These are phyloP conservation scores for Papilio glaucus DNA, from an alignment of 1,140 invertebrate species.

Conservation along the genomic window DNA sequence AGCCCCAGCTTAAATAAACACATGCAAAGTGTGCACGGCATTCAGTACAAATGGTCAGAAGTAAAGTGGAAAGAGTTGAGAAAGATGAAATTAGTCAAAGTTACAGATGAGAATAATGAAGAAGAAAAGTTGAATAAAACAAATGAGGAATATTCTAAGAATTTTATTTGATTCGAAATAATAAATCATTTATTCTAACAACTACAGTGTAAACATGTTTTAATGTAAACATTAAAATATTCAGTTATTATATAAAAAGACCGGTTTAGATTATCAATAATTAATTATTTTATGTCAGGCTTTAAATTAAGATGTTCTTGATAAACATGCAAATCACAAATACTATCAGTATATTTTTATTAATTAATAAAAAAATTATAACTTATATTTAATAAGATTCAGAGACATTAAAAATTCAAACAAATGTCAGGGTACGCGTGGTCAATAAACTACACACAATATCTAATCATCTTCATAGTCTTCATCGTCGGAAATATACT, in stretches of 20 bases:
- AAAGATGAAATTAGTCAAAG: conserved; percentile 40
- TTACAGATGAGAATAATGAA: conserved; percentile 40
- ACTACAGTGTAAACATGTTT: conserved; percentile 28
- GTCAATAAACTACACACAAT: conserved; percentile 38
- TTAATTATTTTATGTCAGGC: conserved; percentile 1
- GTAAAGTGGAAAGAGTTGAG: conserved; percentile 55
- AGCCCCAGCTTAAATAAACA: conserved; percentile 80
- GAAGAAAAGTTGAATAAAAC: conserved; percentile 44
- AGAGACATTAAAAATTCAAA: conserved; percentile 25
- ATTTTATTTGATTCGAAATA: conserved; percentile 47
- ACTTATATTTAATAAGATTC: conserved; percentile 34
- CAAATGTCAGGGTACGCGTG: neutral
- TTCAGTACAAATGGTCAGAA: conserved; percentile 73
- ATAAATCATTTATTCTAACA: conserved; percentile 26
- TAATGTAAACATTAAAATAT: conserved; percentile 21
- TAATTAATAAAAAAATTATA: conserved; percentile 22
- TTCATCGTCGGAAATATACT: conserved; percentile 81
- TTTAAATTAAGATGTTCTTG: conserved; percentile 5
- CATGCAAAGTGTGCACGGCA: conserved; percentile 71
- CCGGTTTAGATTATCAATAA: neutral
- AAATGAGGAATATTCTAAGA: conserved; percentile 40
- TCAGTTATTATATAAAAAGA: conserved; percentile 34
- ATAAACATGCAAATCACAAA: conserved; percentile 28
- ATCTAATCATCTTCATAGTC: conserved; percentile 80
- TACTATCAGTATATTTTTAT: conserved; percentile 10